Evolutionary conservation across 2,888 invertebrate species (phyloP).

Genomic region (Oscheius onirici): DNA sequence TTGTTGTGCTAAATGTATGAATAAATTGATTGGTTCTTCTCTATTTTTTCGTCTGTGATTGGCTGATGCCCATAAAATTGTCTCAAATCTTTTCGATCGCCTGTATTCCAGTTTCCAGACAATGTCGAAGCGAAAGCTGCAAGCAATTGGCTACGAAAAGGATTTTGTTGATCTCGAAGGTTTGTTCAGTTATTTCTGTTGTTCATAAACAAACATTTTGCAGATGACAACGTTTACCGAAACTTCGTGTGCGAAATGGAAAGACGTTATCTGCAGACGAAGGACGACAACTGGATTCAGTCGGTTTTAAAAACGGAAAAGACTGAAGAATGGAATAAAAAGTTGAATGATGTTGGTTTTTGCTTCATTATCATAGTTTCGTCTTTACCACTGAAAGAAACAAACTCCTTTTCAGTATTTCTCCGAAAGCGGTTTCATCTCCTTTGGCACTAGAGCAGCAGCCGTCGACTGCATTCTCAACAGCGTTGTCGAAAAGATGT

Average conservation of each 20-base stretch:
- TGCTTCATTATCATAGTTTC: not conserved
- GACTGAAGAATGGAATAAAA: conserved; percentile 33
- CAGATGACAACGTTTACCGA: conserved; percentile 47
- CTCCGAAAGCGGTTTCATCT: conserved; percentile 36
- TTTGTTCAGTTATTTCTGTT: conserved; percentile 18
- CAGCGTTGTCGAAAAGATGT: conserved; percentile 43
- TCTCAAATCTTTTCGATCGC: not conserved
- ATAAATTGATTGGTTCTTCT: not conserved
- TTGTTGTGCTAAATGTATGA: conserved; percentile 9
- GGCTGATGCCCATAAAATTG: not conserved
- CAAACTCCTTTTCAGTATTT: conserved; percentile 43
- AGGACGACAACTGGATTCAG: conserved; percentile 45
- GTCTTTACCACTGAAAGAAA: not conserved
- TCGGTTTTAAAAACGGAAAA: conserved; percentile 42
- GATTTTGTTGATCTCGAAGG: conserved; percentile 50
- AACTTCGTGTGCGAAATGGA: conserved; percentile 44
- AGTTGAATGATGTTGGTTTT: conserved; percentile 37
- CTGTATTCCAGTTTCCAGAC: not conserved
- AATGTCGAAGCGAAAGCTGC: conserved; percentile 52
- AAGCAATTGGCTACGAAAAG: conserved; percentile 45
- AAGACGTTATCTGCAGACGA: conserved; percentile 40
- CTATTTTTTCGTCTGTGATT: not conserved
- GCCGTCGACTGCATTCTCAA: conserved; percentile 47
- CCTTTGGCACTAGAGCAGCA: conserved; percentile 30
- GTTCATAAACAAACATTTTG: conserved; percentile 16